Evolutionary conservation across 2,113 vertebrate genomes (phyloP), one percentile per base, ranked within the genome.

Genomic region (Oncorhynchus gorbuscha): DNA sequence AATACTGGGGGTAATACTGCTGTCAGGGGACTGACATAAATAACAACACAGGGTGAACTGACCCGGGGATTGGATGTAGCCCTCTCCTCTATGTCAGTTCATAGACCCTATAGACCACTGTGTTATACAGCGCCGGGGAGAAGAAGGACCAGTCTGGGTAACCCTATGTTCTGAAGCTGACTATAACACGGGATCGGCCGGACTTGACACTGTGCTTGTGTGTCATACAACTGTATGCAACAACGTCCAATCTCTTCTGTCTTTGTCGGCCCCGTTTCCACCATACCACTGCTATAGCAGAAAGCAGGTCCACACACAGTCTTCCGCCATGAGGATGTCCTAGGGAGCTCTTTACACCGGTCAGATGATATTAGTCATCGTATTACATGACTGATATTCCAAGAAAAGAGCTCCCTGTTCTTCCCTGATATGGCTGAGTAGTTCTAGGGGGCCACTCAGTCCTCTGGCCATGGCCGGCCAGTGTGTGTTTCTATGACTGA

Each of bases 401-500:
- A 18, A 55, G 51, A 13, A 55, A 13, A 55, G 51, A 4, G 51
- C 14, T 55, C 72, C 79, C 84, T 88, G 79, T 86, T 88, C 84
- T 84, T 80, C 73, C 71, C 62, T 35, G 83, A 82, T 78, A 32
- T 74, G 88, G 69, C 77, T 74, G 83, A 85, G 77, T 80, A 81
- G 73, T 83, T 89, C 73, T 79, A 77, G 85, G 78, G 76, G 76
- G 66, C 85, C 81, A 81, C 82, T 89, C 85, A 82, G 32, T 81
- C 69, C 84, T 76, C 69, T 78, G 81, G 84, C 74, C 79, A 1
- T 11, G 39, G 39, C 39, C 77, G 87, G 75, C 80, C 80, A 39
- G 2, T 39, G 81, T 84, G 72, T 84, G 81, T 82, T 87, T 87
- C 67, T 83, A 82, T 91, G 82, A 93, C 91, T 89, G 85, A 85